Conservation (phyloP, 2,888 invertebrate species). For the Thecocarcelia acutangulata region DNA sequence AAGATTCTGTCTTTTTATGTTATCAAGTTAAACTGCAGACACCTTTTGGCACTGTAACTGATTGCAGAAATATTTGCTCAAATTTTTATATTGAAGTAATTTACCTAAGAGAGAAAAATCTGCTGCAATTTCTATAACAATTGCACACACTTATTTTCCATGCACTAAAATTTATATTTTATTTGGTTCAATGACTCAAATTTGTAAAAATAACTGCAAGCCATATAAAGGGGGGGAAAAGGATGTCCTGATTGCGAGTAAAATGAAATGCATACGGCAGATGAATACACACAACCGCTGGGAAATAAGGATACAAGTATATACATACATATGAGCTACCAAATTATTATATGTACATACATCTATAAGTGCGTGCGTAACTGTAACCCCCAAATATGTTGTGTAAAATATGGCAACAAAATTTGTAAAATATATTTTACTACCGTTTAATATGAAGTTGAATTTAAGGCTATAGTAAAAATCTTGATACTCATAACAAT, state of each 20-base stretch:
- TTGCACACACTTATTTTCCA: conserved; percentile 2
- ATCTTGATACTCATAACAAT: neutral
- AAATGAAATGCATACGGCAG: neutral
- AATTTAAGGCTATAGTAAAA: neutral
- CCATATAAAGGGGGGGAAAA: conserved; percentile 8
- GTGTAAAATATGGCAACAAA: too few species aligned
- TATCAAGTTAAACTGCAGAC: neutral
- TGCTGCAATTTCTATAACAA: conserved; percentile 11
- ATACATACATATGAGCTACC: neutral
- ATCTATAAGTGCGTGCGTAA: neutral
- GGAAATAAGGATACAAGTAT: neutral
- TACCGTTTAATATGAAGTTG: too few species aligned
- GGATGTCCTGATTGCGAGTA: conserved; percentile 33
- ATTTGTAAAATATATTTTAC: too few species aligned
- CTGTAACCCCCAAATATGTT: neutral
- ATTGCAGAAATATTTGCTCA: conserved; percentile 44
- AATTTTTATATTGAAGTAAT: conserved; percentile 22
- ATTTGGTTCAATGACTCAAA: conserved; percentile 46
- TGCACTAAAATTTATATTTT: conserved; percentile 27
- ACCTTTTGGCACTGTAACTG: conserved; percentile 24
- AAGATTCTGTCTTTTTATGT: neutral
- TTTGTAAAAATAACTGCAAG: conserved; percentile 32
- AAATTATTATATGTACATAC: neutral
- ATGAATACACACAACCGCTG: neutral
- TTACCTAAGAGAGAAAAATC: conserved; percentile 19